Conservation (phyloP, 2,797 vertebrate species). For the Argya squamiceps region DNA sequence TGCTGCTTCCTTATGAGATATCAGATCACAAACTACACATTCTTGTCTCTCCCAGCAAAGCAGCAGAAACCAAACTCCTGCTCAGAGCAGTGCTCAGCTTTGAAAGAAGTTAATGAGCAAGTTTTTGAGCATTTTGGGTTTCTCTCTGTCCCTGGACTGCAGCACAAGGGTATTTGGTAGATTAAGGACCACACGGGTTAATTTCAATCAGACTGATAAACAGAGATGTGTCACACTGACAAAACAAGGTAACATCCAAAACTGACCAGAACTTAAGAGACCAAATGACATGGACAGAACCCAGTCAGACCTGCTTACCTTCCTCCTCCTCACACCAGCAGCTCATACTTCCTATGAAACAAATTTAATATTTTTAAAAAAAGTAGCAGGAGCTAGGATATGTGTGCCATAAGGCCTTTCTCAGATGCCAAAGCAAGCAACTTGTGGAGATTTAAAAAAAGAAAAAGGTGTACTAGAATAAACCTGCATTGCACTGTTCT, state of each 20-base stretch:
- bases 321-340: not conserved
- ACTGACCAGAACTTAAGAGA: not conserved
- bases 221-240: not conserved
- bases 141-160: not conserved
- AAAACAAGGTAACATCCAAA: not conserved
- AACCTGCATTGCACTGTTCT: not conserved
- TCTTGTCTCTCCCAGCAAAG: not conserved
- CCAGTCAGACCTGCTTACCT: not conserved
- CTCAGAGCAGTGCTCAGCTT: not conserved
- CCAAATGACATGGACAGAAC: not conserved
- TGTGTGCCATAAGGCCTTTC: not conserved
- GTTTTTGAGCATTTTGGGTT: not conserved
- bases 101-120: not conserved
- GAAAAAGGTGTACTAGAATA: not conserved
- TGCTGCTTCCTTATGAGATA: not conserved
- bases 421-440: not conserved
- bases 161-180: not conserved
- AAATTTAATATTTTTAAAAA: not conserved
- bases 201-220: not conserved
- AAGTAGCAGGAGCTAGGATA: not conserved
- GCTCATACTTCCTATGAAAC: not conserved
- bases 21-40: not conserved
- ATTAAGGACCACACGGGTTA: not conserved
- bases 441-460: not conserved
- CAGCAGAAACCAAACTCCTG: not conserved